A percentile compares a stretch with the other conserved stretches of the same genome.
phyloP scores from a whole-genome alignment of 2,888 invertebrate species.

The Agrochola macilenta region DNA sequence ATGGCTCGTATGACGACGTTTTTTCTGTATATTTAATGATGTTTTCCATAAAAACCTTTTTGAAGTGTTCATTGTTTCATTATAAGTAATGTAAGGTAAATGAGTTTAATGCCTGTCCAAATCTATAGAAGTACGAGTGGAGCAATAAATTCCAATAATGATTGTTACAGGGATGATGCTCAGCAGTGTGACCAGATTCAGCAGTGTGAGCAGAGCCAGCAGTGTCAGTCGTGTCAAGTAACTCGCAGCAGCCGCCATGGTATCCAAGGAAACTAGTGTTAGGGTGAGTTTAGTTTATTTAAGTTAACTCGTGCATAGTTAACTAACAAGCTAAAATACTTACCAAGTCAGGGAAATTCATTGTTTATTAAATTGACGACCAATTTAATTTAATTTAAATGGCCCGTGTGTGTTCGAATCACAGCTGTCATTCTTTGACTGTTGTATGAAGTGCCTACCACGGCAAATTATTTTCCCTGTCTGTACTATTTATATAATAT shows the following conservation, averaged over 20 bases:
- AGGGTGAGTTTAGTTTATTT: conserved; percentile 41
- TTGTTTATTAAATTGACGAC: neutral
- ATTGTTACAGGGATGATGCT: conserved; percentile 52
- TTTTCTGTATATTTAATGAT: no score
- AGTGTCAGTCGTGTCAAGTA: conserved; percentile 23
- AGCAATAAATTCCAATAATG: neutral
- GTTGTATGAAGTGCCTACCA: no score
- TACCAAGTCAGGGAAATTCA: neutral
- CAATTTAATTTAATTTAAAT: no score
- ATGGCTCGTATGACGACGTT: no score
- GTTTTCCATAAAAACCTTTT: no score
- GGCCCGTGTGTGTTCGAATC: neutral
- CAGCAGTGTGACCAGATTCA: neutral
- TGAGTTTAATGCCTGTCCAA: neutral
- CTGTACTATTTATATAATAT: no score
- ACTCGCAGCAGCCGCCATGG: conserved; percentile 34
- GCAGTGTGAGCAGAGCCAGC: neutral
- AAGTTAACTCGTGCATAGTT: neutral
- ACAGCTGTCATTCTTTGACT: neutral
- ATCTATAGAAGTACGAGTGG: neutral
- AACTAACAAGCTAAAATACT: neutral
- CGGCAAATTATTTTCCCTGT: no score
- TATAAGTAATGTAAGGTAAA: neutral
- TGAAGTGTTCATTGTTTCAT: no score
- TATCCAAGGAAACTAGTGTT: conserved; percentile 57